Base-by-base conservation (phyloP, 1,140 invertebrate genomes). In the Trachymyrmex cornetzi region DNA sequence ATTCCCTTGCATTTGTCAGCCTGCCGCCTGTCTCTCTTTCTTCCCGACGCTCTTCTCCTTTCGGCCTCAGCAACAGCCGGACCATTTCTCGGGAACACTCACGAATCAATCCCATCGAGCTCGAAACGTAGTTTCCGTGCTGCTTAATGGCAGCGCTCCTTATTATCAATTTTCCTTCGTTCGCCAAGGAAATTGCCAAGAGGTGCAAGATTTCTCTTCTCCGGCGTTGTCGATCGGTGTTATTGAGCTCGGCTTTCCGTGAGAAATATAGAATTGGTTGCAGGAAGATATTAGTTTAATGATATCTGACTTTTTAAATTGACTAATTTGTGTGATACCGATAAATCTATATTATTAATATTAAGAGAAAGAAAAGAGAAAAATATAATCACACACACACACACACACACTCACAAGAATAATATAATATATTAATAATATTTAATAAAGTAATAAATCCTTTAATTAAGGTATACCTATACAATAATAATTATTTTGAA, bases 1-100 rank as follows among this genome's bases (percentile, higher is more conserved):
- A 86, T 88, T 86, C 87, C 82, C 82, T 88, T 86, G 82, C 87
- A 88, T 89, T 88, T 89, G 75, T 89, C 87, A 71, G 74, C 59
- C 53, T 27, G 4, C 6, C 30, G 74, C 34, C 16, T 22, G 19
- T 72, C 63, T 59, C 57, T 72, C 66, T 71, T 88, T 86, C 74
- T 53, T 57, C 50, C n/a, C 61, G 63, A 67, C 34, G 7, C 44
- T 50, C 77, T 79, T 24, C 77, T 44, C 57, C 57, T 48, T 74
- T 74, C 50, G 50, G 50, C 19, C 59, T 30, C 59, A 24, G 38
- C 59, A 77, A 44, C 77, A 72, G 66, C 67, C 66, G 66, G 79
- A 55, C 57, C 50, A 72, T 72, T 72, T 82, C 50, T 72, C 61
- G 38, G 44, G 38, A 66, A 79, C 61, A 48, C 77, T 79, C 77